These are phyloP conservation scores for Catharus bicknelli DNA, from an alignment of 2,113 vertebrate species.

Conservation along the genomic window DNA sequence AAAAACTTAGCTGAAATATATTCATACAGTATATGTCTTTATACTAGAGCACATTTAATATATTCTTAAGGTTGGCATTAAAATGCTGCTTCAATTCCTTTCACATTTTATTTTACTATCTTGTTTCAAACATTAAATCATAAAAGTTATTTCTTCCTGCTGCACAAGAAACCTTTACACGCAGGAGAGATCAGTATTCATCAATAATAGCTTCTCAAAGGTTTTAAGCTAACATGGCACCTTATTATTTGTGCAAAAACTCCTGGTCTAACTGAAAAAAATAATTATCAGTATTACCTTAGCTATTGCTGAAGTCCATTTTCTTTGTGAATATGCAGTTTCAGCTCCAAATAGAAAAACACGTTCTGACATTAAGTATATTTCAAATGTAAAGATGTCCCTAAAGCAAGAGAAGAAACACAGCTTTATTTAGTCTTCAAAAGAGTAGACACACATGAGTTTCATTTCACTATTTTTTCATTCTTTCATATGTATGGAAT, in stretches of 20 bases:
- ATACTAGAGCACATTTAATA: not conserved
- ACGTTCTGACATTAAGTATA: constrained; percentile 88
- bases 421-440: not conserved
- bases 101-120: constrained; percentile 2
- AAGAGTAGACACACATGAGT: not conserved
- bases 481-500: not conserved
- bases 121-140: constrained; percentile 22
- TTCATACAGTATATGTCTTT: not conserved
- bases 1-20: not conserved
- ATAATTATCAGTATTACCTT: constrained; percentile 81
- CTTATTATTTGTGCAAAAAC: constrained; percentile 9
- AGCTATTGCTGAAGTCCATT: constrained; percentile 89
- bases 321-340: constrained; percentile 83
- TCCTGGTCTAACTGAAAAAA: constrained; percentile 23
- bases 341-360: constrained; percentile 87
- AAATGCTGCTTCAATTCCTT: not conserved
- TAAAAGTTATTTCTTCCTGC: constrained; percentile 13
- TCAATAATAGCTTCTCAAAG: not conserved
- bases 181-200: not conserved
- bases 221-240: not conserved
- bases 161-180: not conserved
- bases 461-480: not conserved
- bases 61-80: not conserved
- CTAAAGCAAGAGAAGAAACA: constrained; percentile 70
- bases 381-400: constrained; percentile 90